A percentile compares a stretch with the other conserved stretches of the same genome.
phyloP scores from a whole-genome alignment of 2,888 invertebrate species.

The Drosophila mercatorum region DNA sequence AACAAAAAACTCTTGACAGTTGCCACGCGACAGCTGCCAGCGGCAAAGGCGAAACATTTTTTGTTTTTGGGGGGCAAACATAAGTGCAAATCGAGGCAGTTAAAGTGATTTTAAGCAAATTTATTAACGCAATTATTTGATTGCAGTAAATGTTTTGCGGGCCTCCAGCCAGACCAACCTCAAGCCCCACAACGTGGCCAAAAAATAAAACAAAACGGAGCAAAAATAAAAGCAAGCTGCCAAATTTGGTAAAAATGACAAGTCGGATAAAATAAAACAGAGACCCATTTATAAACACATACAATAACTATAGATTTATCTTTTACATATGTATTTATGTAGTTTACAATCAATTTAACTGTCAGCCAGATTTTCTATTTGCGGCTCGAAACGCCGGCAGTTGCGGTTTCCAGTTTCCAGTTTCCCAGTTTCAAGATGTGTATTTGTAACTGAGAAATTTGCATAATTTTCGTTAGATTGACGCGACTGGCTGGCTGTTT shows the following conservation, averaged over 20 bases:
- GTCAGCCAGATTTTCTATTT: slow-evolving; percentile 65
- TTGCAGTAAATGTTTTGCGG: slow-evolving; percentile 48
- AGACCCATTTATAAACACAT: slow-evolving; percentile 22
- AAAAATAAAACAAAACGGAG: not conserved
- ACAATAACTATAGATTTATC: slow-evolving; percentile 46
- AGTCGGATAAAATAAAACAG: slow-evolving; percentile 11
- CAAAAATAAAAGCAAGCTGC: slow-evolving; percentile 36
- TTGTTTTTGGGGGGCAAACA: slow-evolving; percentile 25
- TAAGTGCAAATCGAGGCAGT: slow-evolving; percentile 65
- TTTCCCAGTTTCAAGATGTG: slow-evolving; percentile 49
- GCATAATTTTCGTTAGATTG: slow-evolving; percentile 67
- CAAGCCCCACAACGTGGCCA: slow-evolving; percentile 14
- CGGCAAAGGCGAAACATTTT: slow-evolving; percentile 26
- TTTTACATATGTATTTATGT: slow-evolving; percentile 55
- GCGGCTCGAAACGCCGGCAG: slow-evolving; percentile 51
- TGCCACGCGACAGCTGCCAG: slow-evolving; percentile 57
- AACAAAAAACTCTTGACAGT: slow-evolving; percentile 44
- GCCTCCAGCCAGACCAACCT: slow-evolving; percentile 34
- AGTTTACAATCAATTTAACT: slow-evolving; percentile 74
- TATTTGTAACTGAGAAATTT: slow-evolving; percentile 56
- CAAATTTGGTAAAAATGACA: slow-evolving; percentile 72
- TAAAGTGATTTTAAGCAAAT: slow-evolving; percentile 60
- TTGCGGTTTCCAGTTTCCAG: slow-evolving; percentile 44
- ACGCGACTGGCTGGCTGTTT: slow-evolving; percentile 30
- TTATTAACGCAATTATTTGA: slow-evolving; percentile 74